These are phyloP conservation scores for Aurelia coerulea DNA, from an alignment of 30 jellyfish, hydroid and myxozoan species.

Conservation along the genomic window DNA sequence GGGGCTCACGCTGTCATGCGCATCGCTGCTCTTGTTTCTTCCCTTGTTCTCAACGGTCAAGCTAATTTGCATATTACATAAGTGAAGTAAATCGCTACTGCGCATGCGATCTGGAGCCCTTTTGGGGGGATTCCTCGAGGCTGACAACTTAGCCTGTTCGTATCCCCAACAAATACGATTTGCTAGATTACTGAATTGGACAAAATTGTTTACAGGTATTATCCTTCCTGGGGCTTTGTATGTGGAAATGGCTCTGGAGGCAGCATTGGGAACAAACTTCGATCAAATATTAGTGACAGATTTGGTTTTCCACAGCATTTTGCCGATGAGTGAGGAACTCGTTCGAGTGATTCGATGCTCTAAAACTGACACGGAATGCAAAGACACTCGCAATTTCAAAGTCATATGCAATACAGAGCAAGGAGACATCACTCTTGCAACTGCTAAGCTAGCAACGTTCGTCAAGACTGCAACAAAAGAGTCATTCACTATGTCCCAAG, in stretches of 20 bases:
- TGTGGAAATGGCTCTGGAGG: slow-evolving; percentile 40
- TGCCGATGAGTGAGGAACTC: slow-evolving; percentile 4
- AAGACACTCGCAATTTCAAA: background rate
- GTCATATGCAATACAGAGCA: background rate
- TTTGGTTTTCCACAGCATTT: slow-evolving; percentile 1
- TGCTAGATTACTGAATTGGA: too few species aligned
- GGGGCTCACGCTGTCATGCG: too few species aligned
- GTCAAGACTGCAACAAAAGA: too few species aligned
- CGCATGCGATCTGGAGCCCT: too few species aligned
- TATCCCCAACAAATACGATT: too few species aligned
- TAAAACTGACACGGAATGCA: background rate
- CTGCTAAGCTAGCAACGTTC: background rate
- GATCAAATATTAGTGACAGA: slow-evolving; percentile 1
- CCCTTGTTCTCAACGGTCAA: too few species aligned
- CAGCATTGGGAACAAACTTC: slow-evolving; percentile 9
- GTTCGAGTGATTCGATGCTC: background rate
- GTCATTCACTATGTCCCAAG: too few species aligned
- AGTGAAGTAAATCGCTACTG: too few species aligned
- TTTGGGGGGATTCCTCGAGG: too few species aligned
- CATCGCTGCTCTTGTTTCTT: too few species aligned
- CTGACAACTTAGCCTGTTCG: too few species aligned
- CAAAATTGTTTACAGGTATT: background rate
- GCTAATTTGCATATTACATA: too few species aligned
- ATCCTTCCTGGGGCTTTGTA: slow-evolving; percentile 39
- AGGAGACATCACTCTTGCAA: slow-evolving; percentile 20